phyloP scores from a whole-genome alignment of 1,140 invertebrate genomes.

The Phthorimaea operculella region DNA sequence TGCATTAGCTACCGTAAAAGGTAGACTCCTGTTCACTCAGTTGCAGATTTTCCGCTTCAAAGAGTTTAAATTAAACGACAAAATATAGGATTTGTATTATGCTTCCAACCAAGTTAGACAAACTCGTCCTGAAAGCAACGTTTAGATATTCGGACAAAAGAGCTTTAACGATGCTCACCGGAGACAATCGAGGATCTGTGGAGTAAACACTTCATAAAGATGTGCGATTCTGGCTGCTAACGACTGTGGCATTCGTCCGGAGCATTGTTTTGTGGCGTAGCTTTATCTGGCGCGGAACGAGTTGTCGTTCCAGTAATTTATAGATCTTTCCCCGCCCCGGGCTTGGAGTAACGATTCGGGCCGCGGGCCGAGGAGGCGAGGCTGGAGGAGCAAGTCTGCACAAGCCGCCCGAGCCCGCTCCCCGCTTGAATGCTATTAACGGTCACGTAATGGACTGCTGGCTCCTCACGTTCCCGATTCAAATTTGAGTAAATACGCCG shows the following conservation, averaged over 20 bases:
- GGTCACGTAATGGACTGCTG: conserved; percentile 52
- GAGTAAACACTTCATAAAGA: conserved; percentile 54
- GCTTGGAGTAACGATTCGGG: conserved; percentile 44
- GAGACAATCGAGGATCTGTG: conserved; percentile 27
- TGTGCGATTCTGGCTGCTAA: conserved; percentile 45
- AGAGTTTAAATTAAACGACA: too few relatives aligned
- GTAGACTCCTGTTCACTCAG: too few relatives aligned
- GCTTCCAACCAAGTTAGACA: too few relatives aligned
- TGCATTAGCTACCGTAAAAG: too few relatives aligned
- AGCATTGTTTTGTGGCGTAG: conserved; percentile 61
- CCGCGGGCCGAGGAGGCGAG: conserved; percentile 28
- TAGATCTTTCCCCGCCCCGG: conserved; percentile 58
- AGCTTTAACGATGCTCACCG: conserved; percentile 17
- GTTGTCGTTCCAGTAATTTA: conserved; percentile 64
- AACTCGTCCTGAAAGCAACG: not conserved
- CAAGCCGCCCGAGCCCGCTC: conserved; percentile 15
- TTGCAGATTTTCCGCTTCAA: too few relatives aligned
- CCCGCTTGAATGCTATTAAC: conserved; percentile 48
- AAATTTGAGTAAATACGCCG: conserved; percentile 53
- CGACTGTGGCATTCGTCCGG: conserved; percentile 51
- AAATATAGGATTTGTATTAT: too few relatives aligned
- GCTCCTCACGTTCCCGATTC: conserved; percentile 46
- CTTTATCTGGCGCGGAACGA: conserved; percentile 62
- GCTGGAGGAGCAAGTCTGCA: conserved; percentile 19
- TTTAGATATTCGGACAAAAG: conserved; percentile 20